A percentile compares a stretch with the other conserved stretches of the same genome.
These are phyloP conservation scores for Terrapene triunguis DNA, from an alignment of 2,113 vertebrate species.

Conservation along the genomic window DNA sequence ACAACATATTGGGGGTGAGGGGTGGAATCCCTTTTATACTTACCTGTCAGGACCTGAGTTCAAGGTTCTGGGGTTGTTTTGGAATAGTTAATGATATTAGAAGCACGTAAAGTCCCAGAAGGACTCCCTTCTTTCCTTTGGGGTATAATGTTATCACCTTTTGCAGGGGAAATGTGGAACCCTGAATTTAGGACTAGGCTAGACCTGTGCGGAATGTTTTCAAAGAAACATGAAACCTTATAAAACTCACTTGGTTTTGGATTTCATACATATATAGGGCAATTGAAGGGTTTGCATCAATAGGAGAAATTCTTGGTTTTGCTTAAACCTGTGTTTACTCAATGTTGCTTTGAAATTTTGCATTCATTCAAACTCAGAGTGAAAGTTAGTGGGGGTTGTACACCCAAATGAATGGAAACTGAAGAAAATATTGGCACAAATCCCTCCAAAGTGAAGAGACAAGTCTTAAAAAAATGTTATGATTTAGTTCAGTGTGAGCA, in stretches of 20 bases:
- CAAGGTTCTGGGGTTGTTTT: not conserved
- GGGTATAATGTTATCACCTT: not conserved
- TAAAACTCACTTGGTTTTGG: not conserved
- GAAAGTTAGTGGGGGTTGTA: not conserved
- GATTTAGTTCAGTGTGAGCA: not conserved
- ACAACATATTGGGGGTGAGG: not conserved
- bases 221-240: not conserved
- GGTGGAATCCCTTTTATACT: not conserved
- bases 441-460: not conserved
- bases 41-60: not conserved
- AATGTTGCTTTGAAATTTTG: not conserved
- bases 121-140: not conserved
- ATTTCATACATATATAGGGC: not conserved
- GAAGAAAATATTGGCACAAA: not conserved
- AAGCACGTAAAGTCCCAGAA: not conserved
- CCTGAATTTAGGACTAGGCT: not conserved
- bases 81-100: not conserved
- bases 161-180: not conserved
- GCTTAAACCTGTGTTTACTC: not conserved
- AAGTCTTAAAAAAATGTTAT: not conserved
- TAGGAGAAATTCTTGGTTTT: too few species aligned
- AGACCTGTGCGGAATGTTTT: not conserved
- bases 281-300: too few species aligned
- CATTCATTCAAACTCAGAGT: not conserved
- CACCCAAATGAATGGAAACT: not conserved